These are phyloP conservation scores for Scaptomyza montana DNA, from an alignment of 1,140 invertebrate species.

Conservation along the genomic window DNA sequence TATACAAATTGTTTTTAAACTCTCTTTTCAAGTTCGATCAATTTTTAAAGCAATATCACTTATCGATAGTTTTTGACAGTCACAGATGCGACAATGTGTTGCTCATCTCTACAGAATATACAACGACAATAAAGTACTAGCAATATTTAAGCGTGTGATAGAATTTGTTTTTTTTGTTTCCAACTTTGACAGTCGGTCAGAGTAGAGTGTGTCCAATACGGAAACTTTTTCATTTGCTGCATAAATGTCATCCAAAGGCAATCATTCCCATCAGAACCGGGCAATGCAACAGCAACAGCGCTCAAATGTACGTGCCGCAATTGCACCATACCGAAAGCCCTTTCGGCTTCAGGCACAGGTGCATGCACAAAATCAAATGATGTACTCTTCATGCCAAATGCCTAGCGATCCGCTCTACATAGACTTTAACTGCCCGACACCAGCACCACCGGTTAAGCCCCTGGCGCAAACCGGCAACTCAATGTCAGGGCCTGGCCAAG, in stretches of 20 bases:
- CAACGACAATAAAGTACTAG: slow-evolving; percentile 18
- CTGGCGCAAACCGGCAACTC: slow-evolving; percentile 3
- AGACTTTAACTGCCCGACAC: slow-evolving; percentile 74
- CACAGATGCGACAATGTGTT: slow-evolving; percentile 13
- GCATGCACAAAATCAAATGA: slow-evolving; percentile 36
- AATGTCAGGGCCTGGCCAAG: background rate
- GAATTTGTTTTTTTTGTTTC: slow-evolving; percentile 14
- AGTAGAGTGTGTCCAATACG: background rate
- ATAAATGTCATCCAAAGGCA: slow-evolving; percentile 57
- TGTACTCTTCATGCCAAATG: slow-evolving; percentile 75
- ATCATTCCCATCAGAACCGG: slow-evolving; percentile 51
- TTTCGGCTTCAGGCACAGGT: slow-evolving; percentile 42
- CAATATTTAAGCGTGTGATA: slow-evolving; percentile 40
- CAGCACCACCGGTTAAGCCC: slow-evolving; percentile 16
- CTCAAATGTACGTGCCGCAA: slow-evolving; percentile 51
- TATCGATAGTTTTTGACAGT: slow-evolving; percentile 8
- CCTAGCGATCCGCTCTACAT: slow-evolving; percentile 82
- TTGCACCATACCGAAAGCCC: slow-evolving; percentile 66
- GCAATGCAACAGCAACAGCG: slow-evolving; percentile 48
- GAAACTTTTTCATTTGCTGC: slow-evolving; percentile 4
- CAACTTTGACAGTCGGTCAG: slow-evolving; percentile 12
- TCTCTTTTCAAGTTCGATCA: slow-evolving; percentile 4
- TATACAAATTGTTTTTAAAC: too few species aligned
- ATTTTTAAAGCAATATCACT: background rate
- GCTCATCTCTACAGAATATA: slow-evolving; percentile 21